Evolutionary conservation across 2,113 vertebrate species (phyloP).

Genomic region (Prinia subflava): DNA sequence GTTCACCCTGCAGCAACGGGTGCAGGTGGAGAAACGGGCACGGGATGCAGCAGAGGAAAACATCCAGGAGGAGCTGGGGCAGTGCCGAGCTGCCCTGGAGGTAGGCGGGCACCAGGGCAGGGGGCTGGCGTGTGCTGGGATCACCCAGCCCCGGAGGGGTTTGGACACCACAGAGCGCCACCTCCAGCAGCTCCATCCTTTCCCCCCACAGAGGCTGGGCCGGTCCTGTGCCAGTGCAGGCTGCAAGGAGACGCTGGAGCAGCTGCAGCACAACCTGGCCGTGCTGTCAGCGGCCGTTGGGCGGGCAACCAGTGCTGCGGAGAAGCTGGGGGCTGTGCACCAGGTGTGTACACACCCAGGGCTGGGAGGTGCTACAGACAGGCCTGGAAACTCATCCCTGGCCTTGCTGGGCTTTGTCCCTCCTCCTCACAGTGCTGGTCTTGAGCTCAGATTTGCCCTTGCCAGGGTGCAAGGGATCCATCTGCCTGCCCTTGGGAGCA

Average conservation of each 20-base stretch:
- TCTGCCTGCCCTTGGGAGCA: not conserved
- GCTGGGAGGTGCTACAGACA: not conserved
- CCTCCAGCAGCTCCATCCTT: not conserved
- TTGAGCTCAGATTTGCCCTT: rapidly evolving
- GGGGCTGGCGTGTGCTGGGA: not conserved
- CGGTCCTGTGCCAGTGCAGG: conserved; percentile 65
- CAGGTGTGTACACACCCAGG: conserved; percentile 67
- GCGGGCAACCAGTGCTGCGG: conserved; percentile 73
- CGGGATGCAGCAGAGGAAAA: conserved; percentile 83
- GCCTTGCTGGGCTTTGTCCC: not conserved
- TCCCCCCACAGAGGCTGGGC: conserved; percentile 68
- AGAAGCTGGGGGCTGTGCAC: conserved; percentile 83
- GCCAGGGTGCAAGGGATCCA: not conserved
- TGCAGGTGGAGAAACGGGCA: conserved; percentile 82
- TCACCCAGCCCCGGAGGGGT: not conserved
- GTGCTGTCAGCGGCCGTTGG: conserved; percentile 72
- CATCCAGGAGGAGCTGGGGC: conserved; percentile 79
- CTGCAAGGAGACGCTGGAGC: conserved; percentile 72
- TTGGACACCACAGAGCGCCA: not conserved
- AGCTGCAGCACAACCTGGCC: conserved; percentile 73
- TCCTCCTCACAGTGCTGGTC: rapidly evolving
- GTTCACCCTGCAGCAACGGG: conserved; percentile 81
- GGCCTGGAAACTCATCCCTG: not conserved
- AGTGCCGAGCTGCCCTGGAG: conserved; percentile 77
- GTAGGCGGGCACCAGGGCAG: conserved; percentile 40